Conservation (phyloP, 1,140 invertebrate genomes). For the Acromyrmex heyeri region DNA sequence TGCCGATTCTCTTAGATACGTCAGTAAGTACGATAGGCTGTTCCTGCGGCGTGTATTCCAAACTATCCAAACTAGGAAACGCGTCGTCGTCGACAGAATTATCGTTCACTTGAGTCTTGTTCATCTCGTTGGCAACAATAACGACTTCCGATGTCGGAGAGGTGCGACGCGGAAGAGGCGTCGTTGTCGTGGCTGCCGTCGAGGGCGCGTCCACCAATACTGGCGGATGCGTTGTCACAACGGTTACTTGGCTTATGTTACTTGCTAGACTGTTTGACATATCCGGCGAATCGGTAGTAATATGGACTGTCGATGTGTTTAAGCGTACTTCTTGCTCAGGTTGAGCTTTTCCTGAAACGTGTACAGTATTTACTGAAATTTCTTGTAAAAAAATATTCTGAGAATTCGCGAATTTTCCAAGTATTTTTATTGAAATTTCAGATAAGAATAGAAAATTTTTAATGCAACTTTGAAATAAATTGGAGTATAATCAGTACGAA, state of each 20-base stretch:
- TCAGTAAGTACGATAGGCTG: slow-evolving; percentile 85
- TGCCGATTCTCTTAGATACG: slow-evolving; percentile 83
- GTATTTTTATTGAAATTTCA: no score
- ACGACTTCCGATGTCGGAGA: slow-evolving; percentile 89
- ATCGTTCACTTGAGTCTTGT: slow-evolving; percentile 89
- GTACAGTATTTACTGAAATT: neutral
- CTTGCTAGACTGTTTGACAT: slow-evolving; percentile 90
- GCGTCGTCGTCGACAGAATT: slow-evolving; percentile 91
- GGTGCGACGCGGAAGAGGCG: slow-evolving; percentile 78
- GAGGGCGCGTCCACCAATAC: slow-evolving; percentile 88
- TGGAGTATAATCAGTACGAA: no score
- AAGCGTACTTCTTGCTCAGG: slow-evolving; percentile 79
- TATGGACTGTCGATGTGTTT: slow-evolving; percentile 88
- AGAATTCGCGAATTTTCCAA: no score
- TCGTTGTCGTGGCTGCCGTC: slow-evolving; percentile 56
- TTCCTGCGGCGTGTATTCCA: slow-evolving; percentile 89
- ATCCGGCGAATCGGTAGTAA: slow-evolving; percentile 87
- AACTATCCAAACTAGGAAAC: slow-evolving; percentile 90
- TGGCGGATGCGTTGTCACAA: slow-evolving; percentile 93
- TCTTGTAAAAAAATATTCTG: no score
- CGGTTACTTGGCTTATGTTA: slow-evolving; percentile 92
- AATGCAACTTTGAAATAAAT: no score
- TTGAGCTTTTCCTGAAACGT: slow-evolving; percentile 73
- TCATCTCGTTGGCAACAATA: slow-evolving; percentile 92
- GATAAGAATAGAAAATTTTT: no score